These are phyloP conservation scores for Gracilinanus agilis DNA, from an alignment of 2,113 vertebrate species.

Conservation along the genomic window DNA sequence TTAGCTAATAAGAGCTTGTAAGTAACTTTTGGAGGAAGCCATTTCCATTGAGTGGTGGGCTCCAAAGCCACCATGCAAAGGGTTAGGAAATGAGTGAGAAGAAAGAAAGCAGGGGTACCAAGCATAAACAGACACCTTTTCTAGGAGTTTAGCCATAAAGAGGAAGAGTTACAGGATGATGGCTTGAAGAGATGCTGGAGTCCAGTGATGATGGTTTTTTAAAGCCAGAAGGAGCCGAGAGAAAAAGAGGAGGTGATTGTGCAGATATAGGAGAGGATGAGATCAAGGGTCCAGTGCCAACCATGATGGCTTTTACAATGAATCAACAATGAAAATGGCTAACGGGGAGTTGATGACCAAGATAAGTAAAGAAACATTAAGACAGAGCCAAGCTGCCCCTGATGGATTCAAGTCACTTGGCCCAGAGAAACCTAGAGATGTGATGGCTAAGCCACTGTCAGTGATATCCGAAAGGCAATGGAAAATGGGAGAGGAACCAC, in stretches of 20 bases:
- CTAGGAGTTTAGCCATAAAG: not conserved
- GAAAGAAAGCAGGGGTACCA: not conserved
- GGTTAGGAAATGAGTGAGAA: not conserved
- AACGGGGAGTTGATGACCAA: not conserved
- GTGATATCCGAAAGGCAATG: not conserved
- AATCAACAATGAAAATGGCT: not conserved
- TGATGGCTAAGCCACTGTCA: not conserved
- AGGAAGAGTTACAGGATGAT: not conserved
- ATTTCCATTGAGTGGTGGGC: not conserved
- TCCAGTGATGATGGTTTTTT: no score
- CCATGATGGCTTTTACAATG: not conserved
- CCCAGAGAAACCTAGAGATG: not conserved
- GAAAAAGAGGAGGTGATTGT: not conserved
- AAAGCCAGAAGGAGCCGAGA: not conserved
- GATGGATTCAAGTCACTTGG: not conserved
- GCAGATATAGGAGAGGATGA: not conserved
- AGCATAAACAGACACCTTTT: not conserved
- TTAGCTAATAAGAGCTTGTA: not conserved
- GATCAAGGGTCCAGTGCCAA: not conserved
- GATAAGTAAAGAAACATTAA: not conserved
- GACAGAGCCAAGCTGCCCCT: not conserved
- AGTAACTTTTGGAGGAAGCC: not conserved
- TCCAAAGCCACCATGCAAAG: not conserved
- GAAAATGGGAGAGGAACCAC: not conserved
- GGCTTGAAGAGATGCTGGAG: not conserved